Conservation (phyloP, 2,797 vertebrate genomes). For the Brotula barbata region DNA sequence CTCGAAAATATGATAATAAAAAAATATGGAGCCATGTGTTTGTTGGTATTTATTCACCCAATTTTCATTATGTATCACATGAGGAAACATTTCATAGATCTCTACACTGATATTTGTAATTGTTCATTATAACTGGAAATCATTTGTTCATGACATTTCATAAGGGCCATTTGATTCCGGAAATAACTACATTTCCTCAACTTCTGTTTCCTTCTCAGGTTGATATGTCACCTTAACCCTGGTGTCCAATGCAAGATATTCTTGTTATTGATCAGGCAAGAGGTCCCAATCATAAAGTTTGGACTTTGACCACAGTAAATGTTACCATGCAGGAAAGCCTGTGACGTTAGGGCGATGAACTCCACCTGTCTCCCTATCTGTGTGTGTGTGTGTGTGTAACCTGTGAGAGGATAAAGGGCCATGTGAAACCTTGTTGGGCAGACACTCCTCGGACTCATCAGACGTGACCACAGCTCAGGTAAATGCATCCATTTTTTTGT, state of each 20-base stretch:
- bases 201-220: no score
- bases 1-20: slow-evolving; percentile 44
- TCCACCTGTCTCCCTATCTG: neutral
- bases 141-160: no score
- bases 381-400: slow-evolving; percentile 17
- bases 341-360: slow-evolving; percentile 42
- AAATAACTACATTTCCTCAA: no score
- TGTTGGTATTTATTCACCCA: slow-evolving; percentile 23
- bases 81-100: neutral
- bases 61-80: neutral
- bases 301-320: slow-evolving; percentile 55
- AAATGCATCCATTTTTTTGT: slow-evolving; percentile 9
- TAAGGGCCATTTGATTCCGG: no score
- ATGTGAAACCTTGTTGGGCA: slow-evolving; percentile 7
- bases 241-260: neutral
- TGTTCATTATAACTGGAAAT: neutral
- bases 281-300: slow-evolving; percentile 1
- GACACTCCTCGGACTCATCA: slow-evolving; percentile 57
- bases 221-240: no score
- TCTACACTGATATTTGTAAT: neutral
- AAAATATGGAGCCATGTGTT: slow-evolving; percentile 14
- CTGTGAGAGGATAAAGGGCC: slow-evolving; percentile 55
- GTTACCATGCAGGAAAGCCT: neutral
- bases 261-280: slow-evolving; percentile 14
- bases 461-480: slow-evolving; percentile 56